Evolutionary conservation across 1,140 invertebrate genomes (phyloP).

Genomic region (Conus betulinus): DNA sequence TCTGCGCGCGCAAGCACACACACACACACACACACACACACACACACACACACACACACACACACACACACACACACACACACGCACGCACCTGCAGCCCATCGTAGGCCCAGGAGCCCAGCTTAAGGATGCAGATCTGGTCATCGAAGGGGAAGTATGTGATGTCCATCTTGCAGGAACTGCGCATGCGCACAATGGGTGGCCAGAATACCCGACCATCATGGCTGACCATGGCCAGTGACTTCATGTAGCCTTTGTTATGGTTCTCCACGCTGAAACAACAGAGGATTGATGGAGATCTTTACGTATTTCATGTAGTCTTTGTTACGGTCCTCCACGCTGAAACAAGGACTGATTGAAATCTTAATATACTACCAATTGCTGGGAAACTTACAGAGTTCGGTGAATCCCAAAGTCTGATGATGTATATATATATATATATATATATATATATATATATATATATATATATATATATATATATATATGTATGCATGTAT

Average conservation of each 20-base stretch:
- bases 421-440: background rate
- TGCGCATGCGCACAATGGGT: slow-evolving; percentile 79
- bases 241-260: slow-evolving; percentile 78
- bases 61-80: background rate
- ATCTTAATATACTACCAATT: background rate
- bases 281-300: background rate
- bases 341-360: slow-evolving; percentile 54
- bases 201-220: slow-evolving; percentile 80
- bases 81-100: slow-evolving; percentile 76
- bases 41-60: slow-evolving; percentile 9
- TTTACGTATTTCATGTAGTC: slow-evolving; percentile 78
- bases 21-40: background rate
- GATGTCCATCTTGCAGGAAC: slow-evolving; percentile 94
- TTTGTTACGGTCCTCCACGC: slow-evolving; percentile 78
- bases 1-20: background rate
- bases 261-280: slow-evolving; percentile 79
- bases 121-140: slow-evolving; percentile 95
- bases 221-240: slow-evolving; percentile 76
- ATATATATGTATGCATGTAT: background rate
- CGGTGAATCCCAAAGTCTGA: too few relatives aligned
- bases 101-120: slow-evolving; percentile 79
- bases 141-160: slow-evolving; percentile 99
- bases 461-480: slow-evolving; percentile 16
- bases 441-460: background rate
- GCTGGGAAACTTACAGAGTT: background rate